Evolutionary conservation across 2,113 vertebrate species (phyloP), one percentile per base, ranked within the genome.

Genomic region (Paramormyrops kingsleyae): DNA sequence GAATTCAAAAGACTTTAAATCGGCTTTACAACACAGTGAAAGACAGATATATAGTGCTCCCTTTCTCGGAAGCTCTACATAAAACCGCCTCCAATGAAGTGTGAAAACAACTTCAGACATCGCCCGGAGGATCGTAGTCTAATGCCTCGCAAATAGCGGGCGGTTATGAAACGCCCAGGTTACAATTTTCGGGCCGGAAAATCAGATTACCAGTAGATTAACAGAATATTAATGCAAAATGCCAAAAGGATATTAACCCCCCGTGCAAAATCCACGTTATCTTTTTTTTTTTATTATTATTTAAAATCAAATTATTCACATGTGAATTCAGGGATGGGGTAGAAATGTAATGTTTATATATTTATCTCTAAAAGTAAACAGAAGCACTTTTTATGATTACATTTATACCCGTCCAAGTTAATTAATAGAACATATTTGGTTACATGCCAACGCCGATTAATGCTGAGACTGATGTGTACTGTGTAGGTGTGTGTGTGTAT

Each of bases 41-140:
- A 83, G 52, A 88, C 62, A 88, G 86, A 50, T 52, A 46, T 50
- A 42, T 47, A n/a, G 47, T 66, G 50, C 17, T 56, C 87, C 74
- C 50, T 47, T 89, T 87, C 62, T 70, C 59, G 27, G 62, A 50
- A 52, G 62, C 47, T 42, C 83, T 31, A 49, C 21, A 19, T 21
- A 87, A 83, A 86, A 85, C 62, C 88, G 31, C 42, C 70, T 77
- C 85, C 88, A 87, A 74, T 46, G 87, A 56, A 87, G 85, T 87
- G 85, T 53, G 85, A 87, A 87, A 86, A 87, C n/a, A 53, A 53
- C 85, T 87, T 53, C 85, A 53, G 85, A 56, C 85, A 39, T 87
- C 84, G 21, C 84, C 84, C 24, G n/a, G 84, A 86, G 84, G 47
- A 86, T 47, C 47, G 46, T 15, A n/a, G n/a, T 49, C 31, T 31